phyloP scores from a whole-genome alignment of 1,140 invertebrate species.

The Acromyrmex heyeri region DNA sequence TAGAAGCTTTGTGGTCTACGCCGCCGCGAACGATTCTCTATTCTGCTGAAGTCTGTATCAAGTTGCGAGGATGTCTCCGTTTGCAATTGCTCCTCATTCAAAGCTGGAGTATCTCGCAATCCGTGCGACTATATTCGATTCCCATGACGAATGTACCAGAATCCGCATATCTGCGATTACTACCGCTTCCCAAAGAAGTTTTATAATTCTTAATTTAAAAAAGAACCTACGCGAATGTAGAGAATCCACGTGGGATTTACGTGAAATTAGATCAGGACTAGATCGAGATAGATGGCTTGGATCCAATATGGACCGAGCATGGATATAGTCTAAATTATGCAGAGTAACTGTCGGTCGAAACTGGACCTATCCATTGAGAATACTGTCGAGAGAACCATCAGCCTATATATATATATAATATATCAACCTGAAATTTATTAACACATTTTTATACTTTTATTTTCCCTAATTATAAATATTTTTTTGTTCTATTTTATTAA shows the following conservation, averaged over 20 bases:
- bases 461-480: not conserved
- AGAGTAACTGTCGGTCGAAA: constrained; percentile 10
- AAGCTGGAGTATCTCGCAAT: not conserved
- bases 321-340: constrained; percentile 39
- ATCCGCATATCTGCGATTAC: not conserved
- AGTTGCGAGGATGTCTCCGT: constrained; percentile 29
- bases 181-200: not conserved
- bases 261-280: not conserved
- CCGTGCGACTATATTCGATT: constrained; percentile 3
- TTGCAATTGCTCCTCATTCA: constrained; percentile 22
- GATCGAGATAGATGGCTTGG: not conserved
- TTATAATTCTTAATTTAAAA: constrained; percentile 10
- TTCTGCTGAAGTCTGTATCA: constrained; percentile 9
- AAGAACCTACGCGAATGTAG: not conserved
- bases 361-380: not conserved
- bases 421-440: not conserved
- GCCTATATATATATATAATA: no score
- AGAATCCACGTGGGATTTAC: not conserved
- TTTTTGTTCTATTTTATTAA: not conserved
- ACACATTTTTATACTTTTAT: not conserved
- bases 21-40: constrained; percentile 37
- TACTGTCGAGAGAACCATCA: not conserved
- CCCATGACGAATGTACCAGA: not conserved
- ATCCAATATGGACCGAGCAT: not conserved
- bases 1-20: not conserved